Percentiles rank a stretch among this genome's conserved stretches.
phyloP scores from a whole-genome alignment of 2,888 invertebrate species.

The Carterocephalus palaemon region DNA sequence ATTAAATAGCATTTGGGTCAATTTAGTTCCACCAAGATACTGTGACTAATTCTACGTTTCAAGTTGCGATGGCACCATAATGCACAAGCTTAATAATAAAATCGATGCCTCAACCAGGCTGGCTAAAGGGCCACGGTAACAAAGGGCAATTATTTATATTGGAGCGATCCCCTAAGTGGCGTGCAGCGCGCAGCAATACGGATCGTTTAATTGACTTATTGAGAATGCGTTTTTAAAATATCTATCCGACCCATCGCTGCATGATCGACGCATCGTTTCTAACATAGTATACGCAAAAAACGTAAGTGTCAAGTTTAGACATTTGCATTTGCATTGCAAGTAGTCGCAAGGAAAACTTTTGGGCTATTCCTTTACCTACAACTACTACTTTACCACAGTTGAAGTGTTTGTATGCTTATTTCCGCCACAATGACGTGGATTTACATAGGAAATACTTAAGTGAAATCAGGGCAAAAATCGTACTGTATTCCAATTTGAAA shows the following conservation, averaged over 20 bases:
- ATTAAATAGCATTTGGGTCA: too few species aligned
- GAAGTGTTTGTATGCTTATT: too few species aligned
- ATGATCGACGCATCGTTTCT: constrained; percentile 46
- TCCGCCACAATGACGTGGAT: too few species aligned
- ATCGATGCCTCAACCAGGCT: constrained; percentile 29
- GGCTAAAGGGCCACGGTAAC: constrained; percentile 57
- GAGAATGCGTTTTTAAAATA: constrained; percentile 73
- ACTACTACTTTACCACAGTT: too few species aligned
- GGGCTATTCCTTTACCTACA: too few species aligned
- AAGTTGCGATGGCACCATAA: constrained; percentile 11
- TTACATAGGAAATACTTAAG: too few species aligned
- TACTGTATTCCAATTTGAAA: too few species aligned
- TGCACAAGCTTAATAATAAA: constrained; percentile 25
- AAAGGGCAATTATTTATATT: constrained; percentile 72
- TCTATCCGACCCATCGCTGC: constrained; percentile 63
- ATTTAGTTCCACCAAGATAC: neutral
- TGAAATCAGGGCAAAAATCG: too few species aligned
- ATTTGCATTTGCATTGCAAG: too few species aligned
- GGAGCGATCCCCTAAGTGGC: constrained; percentile 68
- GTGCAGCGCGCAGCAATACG: constrained; percentile 57
- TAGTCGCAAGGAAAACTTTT: too few species aligned
- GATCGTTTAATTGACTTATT: constrained; percentile 78
- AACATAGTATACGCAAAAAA: constrained; percentile 39
- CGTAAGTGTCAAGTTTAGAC: too few species aligned
- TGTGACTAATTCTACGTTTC: constrained; percentile 7